A percentile compares a stretch with the other conserved stretches of the same genome.
These are phyloP conservation scores for Solea solea DNA, from an alignment of 2,113 vertebrate genomes.

Conservation along the genomic window DNA sequence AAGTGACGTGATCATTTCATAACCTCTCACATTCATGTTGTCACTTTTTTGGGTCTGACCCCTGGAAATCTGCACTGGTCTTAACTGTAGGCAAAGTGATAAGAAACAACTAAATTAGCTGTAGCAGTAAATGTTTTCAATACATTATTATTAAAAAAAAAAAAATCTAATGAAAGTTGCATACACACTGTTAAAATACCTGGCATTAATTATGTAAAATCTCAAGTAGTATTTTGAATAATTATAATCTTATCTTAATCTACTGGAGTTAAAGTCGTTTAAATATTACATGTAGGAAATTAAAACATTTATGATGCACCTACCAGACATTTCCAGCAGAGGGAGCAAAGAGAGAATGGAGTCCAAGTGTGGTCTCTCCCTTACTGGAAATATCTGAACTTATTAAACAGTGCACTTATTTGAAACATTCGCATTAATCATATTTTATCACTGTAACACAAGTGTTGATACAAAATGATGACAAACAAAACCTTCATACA, in stretches of 20 bases:
- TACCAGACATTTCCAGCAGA: conserved; percentile 41
- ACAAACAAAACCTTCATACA: no score
- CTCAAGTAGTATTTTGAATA: no score
- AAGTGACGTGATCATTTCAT: background rate
- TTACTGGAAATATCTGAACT: background rate
- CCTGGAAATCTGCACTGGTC: background rate
- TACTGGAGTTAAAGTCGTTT: no score
- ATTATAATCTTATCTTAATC: no score
- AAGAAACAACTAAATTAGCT: background rate
- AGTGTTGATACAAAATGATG: no score
- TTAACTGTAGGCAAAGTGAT: background rate
- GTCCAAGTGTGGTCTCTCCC: no score
- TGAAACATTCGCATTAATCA: no score
- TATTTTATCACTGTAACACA: no score
- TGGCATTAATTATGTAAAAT: no score
- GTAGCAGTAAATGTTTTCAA: background rate
- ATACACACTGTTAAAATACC: no score
- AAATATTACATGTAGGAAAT: no score
- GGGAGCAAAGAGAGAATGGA: conserved; percentile 11
- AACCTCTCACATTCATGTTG: background rate
- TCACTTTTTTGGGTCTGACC: background rate
- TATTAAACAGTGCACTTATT: background rate
- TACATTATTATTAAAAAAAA: background rate
- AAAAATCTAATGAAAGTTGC: background rate
- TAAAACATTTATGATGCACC: conserved; percentile 9